Conservation (phyloP, 2,797 vertebrate genomes). For the Emys orbicularis region DNA sequence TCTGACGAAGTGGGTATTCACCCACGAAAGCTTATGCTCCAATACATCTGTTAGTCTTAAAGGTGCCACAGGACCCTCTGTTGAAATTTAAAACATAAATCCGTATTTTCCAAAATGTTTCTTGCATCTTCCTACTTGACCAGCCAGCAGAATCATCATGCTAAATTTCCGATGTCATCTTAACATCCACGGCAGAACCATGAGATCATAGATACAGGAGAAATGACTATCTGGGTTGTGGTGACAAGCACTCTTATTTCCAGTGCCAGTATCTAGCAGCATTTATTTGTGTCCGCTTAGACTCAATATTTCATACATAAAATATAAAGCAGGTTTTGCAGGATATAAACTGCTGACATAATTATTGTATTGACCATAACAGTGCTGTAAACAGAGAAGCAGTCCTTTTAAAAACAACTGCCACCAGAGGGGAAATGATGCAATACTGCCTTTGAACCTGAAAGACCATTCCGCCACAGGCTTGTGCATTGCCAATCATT, state of each 20-base stretch:
- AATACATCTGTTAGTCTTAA: too few relatives aligned
- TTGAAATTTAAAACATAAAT: background rate
- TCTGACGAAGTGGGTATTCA: too few relatives aligned
- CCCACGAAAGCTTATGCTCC: too few relatives aligned
- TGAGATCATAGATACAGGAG: background rate
- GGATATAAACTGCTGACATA: background rate
- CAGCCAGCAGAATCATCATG: accelerated
- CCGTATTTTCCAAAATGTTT: background rate
- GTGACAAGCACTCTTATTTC: background rate
- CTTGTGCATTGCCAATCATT: accelerated
- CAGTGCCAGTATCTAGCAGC: background rate
- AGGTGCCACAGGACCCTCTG: too few relatives aligned
- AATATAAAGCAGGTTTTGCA: background rate
- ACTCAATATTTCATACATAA: background rate
- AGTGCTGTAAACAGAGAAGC: background rate
- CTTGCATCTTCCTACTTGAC: background rate
- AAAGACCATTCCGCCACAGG: background rate
- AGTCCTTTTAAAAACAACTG: background rate
- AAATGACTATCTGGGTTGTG: background rate
- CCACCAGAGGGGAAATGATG: background rate
- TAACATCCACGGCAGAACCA: background rate
- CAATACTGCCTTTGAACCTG: background rate
- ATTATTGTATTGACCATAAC: background rate
- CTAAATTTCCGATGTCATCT: background rate
- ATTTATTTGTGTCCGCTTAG: background rate